phyloP scores from a whole-genome alignment of 1,140 invertebrate genomes.

The Sesamia nonagrioides region DNA sequence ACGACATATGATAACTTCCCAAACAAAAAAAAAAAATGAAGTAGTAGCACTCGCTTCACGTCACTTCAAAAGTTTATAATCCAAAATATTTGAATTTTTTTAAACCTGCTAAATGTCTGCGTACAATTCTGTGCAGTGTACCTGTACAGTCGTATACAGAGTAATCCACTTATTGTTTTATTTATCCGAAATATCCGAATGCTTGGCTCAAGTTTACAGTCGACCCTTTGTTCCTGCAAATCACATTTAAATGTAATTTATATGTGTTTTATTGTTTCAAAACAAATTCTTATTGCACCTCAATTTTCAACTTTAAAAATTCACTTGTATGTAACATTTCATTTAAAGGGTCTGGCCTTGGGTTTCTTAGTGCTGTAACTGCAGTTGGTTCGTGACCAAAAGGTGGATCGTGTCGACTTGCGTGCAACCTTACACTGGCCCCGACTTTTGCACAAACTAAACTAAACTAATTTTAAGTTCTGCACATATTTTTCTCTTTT shows the following conservation, averaged over 20 bases:
- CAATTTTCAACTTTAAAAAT: not conserved
- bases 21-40: too few species aligned
- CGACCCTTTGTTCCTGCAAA: not conserved
- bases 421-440: not conserved
- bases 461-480: too few species aligned
- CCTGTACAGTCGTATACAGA: not conserved
- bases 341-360: conserved; percentile 1
- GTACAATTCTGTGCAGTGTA: too few species aligned
- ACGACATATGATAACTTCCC: too few species aligned
- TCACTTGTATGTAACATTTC: not conserved
- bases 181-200: not conserved
- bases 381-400: conserved; percentile 5
- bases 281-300: not conserved
- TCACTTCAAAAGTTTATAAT: too few species aligned
- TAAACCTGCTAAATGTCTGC: too few species aligned
- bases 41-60: too few species aligned
- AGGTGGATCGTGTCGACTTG: not conserved
- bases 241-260: not conserved
- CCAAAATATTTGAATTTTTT: too few species aligned
- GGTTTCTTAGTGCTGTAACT: not conserved
- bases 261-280: not conserved
- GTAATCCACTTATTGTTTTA: not conserved
- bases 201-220: not conserved
- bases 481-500: too few species aligned
- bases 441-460: too few species aligned